Conservation (phyloP, 2,888 invertebrate genomes). For the Drosophila pegasa region DNA sequence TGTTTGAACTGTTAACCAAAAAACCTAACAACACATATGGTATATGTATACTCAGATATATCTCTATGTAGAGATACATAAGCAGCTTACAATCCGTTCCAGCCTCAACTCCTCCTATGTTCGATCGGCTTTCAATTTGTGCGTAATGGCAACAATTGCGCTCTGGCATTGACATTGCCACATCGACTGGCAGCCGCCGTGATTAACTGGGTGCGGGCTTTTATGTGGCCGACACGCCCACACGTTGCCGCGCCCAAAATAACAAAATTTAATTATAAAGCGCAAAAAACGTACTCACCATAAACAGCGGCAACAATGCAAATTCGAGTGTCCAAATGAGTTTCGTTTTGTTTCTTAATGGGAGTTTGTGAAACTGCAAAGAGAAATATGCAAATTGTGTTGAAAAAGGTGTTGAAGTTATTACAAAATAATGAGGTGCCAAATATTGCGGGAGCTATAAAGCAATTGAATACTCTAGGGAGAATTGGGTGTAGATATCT, state of each 20-base stretch:
- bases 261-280: neutral
- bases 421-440: constrained; percentile 42
- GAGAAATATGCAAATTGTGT: constrained; percentile 56
- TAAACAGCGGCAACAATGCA: constrained; percentile 65
- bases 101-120: constrained; percentile 18
- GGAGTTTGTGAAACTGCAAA: constrained; percentile 49
- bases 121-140: constrained; percentile 31
- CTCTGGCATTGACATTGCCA: constrained; percentile 75
- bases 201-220: constrained; percentile 62
- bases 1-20: neutral
- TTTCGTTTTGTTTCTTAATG: constrained; percentile 27
- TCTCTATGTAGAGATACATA: constrained; percentile 11
- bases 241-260: constrained; percentile 26
- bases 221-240: constrained; percentile 60
- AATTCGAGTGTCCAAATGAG: constrained; percentile 36
- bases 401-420: constrained; percentile 39
- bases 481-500: neutral
- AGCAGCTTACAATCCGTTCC: constrained; percentile 47
- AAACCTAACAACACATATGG: constrained; percentile 14
- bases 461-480: constrained; percentile 14
- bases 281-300: constrained; percentile 53
- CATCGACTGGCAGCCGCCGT: constrained; percentile 42
- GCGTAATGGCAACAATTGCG: constrained; percentile 36
- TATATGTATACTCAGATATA: too few species aligned
- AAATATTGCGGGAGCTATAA: neutral